Evolutionary conservation across 2,797 vertebrate species (phyloP), one percentile per base, ranked within the genome.

Genomic region (Sebastolobus altivelis): DNA sequence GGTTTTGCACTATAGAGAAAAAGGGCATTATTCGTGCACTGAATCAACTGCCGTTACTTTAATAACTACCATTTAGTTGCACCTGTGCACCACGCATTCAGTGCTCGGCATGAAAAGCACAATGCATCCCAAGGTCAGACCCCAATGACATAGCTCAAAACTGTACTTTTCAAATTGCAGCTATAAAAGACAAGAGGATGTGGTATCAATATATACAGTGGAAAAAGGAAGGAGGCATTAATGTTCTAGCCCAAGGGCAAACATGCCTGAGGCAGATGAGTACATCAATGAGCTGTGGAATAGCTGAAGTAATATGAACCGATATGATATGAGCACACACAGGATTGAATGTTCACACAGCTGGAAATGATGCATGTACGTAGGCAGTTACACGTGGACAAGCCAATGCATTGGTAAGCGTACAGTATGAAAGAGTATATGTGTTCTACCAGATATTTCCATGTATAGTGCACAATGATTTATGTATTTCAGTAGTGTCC

Each of bases 241-340:
- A 77, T 81, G 46, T 46, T 29, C 8, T n/a, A 31, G 54, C 69
- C 25, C 29, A 31, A 56, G 10, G 63, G 33, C 74, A 54, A 70
- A 68, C 61, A 58, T 11, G 73, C 68, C 72, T 56, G 31, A 72
- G 62, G 81, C 54, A 31, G 25, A 67, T 6, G 3, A 68, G 73
- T n/a, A 38, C 77, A 80, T 71, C 43, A 75, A 5, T 66, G n/a
- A 43, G 11, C 1, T 43, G 59, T 60, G 38, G 56, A 79, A 72
- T 13, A 46, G 49, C 56, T 82, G 10, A 56, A 29, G 69, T 67
- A 70, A 81, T 59, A 54, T 10, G 20, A 82, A 70, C 43, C 12
- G 0, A 65, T 56, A 60, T 37, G 18, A 65, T 29, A 20, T 18
- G 18, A 54, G 20, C 52, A 37, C 20, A n/a, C 18, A 18, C 49